Percentiles rank a stretch among this genome's conserved stretches.
phyloP scores from a whole-genome alignment of 2,888 invertebrate species.

The Labia minor region DNA sequence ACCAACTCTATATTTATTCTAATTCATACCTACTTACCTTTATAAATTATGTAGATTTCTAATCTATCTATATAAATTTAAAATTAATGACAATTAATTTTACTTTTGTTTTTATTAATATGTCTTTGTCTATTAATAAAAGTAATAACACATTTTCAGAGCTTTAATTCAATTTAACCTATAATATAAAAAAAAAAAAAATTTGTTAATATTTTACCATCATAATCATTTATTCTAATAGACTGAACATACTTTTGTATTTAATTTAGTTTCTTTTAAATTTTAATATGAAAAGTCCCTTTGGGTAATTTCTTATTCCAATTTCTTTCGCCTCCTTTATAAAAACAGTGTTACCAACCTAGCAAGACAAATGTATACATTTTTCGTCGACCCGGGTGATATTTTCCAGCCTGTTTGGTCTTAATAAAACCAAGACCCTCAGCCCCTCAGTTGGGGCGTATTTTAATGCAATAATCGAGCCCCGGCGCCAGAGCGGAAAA shows the following conservation, averaged over 20 bases:
- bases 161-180: no score
- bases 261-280: conserved; percentile 13
- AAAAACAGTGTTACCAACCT: conserved; percentile 4
- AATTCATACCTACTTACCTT: no score
- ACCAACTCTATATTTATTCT: no score
- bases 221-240: conserved; percentile 4
- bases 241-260: conserved; percentile 1
- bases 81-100: no score
- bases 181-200: no score
- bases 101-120: no score
- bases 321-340: conserved; percentile 13
- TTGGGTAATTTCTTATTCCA: conserved; percentile 13
- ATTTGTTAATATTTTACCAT: not conserved
- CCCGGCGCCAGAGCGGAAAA: conserved; percentile 13
- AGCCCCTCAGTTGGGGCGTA: conserved; percentile 3
- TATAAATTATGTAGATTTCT: no score
- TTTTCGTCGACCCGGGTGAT: conserved; percentile 7
- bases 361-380: conserved; percentile 4
- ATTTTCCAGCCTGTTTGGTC: conserved; percentile 5
- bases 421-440: conserved; percentile 13
- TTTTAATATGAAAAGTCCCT: conserved; percentile 2
- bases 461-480: conserved; percentile 13
- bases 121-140: no score
- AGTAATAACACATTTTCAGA: no score
- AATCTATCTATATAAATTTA: no score